Evolutionary conservation across 1,140 invertebrate genomes (phyloP), one percentile per base, ranked within the genome.

Genomic region (Hydropsyche tenuis): DNA sequence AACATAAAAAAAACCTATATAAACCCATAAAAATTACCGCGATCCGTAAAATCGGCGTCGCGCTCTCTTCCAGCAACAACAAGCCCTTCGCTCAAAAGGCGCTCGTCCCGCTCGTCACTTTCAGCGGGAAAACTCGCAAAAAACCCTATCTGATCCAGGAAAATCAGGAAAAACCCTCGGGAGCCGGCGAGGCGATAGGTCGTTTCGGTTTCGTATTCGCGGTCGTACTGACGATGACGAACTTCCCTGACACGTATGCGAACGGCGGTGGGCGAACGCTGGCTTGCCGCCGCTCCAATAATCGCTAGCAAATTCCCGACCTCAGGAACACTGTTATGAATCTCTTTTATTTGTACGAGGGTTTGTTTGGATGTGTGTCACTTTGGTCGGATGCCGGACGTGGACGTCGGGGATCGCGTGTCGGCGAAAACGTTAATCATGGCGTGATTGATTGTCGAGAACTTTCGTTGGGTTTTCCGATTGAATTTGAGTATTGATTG

Each of bases 141-240:
- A 60, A 60, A 60, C n/a, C 14, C 14, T 51, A 4, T 14, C 48
- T 4, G 14, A n/a, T 22, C n/a, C 4, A 22, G 48, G n/a, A n/a
- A n/a, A n/a, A n/a, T 51, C 48, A 22, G 56, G 56, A 62, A 37
- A n/a, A 16, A 14, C 3, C 12, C n/a, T 3, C 12, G 20, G 27
- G 27, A 27, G 25, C 37, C 63, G 51, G 48, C 48, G 48, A 70
- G 63, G 22, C 46, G 27, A 56, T 70, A 37, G 63, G 68, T 70
- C 68, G 68, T 70, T 60, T 70, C 68, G 68, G 30, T 45, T 70
- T 70, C 68, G 68, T 25, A 70, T 70, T 70, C 68, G 68, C 68
- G 68, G 23, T 70, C 68, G 68, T 70, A 70, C 68, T 70, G 45
- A 70, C 12, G 7, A 60, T 23, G 7, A 56, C 51, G 22, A 25